These are phyloP conservation scores for Sardina pilchardus DNA, from an alignment of 2,113 vertebrate species.

Conservation along the genomic window DNA sequence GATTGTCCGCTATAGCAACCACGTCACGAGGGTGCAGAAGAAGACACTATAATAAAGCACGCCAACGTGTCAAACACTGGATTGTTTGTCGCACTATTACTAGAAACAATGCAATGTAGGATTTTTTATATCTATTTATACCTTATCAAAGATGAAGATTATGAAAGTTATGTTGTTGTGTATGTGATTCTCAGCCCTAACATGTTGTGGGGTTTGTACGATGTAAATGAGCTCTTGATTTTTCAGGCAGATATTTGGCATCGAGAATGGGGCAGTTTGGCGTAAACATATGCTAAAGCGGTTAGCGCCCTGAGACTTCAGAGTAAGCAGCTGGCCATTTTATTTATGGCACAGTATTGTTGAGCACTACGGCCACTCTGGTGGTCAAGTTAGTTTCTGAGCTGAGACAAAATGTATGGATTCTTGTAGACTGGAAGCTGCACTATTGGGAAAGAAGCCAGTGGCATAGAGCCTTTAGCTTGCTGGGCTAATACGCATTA, in stretches of 20 bases:
- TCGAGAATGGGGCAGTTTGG: too few relatives aligned
- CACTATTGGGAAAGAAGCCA: too few relatives aligned
- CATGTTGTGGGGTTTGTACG: not conserved
- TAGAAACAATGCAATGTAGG: slow-evolving; percentile 36
- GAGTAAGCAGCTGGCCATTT: not conserved
- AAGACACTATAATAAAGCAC: not conserved
- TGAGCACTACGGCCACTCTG: too few relatives aligned
- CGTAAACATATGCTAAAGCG: too few relatives aligned
- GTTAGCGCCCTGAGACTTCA: not conserved
- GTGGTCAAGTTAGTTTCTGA: too few relatives aligned
- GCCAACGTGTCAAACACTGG: slow-evolving; percentile 27
- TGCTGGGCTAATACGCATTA: too few relatives aligned
- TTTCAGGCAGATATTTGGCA: not conserved
- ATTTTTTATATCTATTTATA: slow-evolving; percentile 60
- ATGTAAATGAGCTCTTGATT: not conserved
- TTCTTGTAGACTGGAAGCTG: too few relatives aligned
- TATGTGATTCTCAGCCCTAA: not conserved
- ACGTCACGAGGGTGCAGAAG: not conserved
- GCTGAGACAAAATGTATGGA: too few relatives aligned
- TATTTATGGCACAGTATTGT: too few relatives aligned
- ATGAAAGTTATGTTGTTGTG: not conserved
- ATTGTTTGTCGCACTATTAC: slow-evolving; percentile 48
- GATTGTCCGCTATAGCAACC: not conserved
- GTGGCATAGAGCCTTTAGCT: too few relatives aligned
- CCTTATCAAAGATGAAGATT: slow-evolving; percentile 13